phyloP scores from a whole-genome alignment of 2,888 invertebrate species.

The Sericinus montela region DNA sequence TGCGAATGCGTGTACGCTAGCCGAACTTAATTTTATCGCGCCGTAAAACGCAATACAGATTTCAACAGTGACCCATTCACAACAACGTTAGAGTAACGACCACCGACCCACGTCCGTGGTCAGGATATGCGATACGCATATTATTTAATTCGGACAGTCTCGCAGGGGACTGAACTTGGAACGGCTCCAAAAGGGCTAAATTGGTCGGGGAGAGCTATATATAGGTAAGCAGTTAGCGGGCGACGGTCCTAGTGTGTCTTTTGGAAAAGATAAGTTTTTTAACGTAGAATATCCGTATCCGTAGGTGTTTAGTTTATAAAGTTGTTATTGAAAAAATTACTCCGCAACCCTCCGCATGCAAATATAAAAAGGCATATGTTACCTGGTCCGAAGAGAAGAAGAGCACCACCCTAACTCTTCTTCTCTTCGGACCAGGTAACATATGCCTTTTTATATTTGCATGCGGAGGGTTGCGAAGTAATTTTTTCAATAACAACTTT shows the following conservation, averaged over 20 bases:
- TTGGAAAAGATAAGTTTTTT: neutral
- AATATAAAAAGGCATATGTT: too few relatives aligned
- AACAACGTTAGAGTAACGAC: neutral
- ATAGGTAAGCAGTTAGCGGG: constrained; percentile 2
- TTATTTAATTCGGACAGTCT: constrained; percentile 4
- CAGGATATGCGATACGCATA: neutral
- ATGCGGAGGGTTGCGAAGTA: too few relatives aligned
- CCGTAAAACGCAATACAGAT: neutral
- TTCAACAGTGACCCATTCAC: constrained; percentile 2
- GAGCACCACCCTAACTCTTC: too few relatives aligned
- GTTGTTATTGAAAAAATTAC: too few relatives aligned
- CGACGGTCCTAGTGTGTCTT: constrained; percentile 7
- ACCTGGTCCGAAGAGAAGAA: too few relatives aligned
- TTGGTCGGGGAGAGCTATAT: constrained; percentile 13
- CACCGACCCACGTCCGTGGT: neutral
- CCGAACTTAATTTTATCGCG: too few relatives aligned
- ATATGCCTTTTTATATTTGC: too few relatives aligned
- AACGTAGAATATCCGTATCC: neutral
- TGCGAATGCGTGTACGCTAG: too few relatives aligned
- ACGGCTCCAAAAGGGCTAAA: constrained; percentile 1
- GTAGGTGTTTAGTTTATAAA: too few relatives aligned
- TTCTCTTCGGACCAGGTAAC: too few relatives aligned
- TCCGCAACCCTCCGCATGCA: too few relatives aligned
- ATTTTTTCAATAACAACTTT: too few relatives aligned
- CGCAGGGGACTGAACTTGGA: constrained; percentile 4